A percentile compares a stretch with the other conserved stretches of the same genome.
Conservation (phyloP, 2,113 vertebrate genomes). For the Paramisgurnus dabryanus region DNA sequence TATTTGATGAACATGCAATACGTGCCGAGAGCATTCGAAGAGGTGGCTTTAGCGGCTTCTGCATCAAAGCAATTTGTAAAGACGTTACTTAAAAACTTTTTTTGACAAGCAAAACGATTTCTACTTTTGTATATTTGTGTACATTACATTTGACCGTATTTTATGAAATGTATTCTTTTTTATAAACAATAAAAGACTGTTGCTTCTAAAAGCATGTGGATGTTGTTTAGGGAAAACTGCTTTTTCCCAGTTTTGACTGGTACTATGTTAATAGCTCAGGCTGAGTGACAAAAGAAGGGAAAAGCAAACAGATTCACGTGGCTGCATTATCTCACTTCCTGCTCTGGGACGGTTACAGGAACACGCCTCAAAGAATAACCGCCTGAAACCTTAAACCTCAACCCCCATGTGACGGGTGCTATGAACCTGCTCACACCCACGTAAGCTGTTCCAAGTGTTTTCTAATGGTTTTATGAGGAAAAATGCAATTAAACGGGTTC, state of each 20-base stretch:
- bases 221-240: background rate
- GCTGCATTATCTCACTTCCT: conserved; percentile 23
- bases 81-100: background rate
- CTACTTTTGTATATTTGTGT: conserved; percentile 24
- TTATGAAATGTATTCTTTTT: conserved; percentile 54
- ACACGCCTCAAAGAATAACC: conserved; percentile 2
- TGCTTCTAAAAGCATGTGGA: conserved; percentile 7
- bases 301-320: conserved; percentile 29
- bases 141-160: conserved; percentile 47
- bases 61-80: background rate
- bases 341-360: background rate
- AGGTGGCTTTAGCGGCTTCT: too few species aligned
- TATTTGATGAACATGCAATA: too few species aligned
- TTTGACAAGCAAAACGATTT: background rate
- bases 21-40: too few species aligned
- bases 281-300: background rate
- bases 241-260: background rate
- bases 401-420: background rate
- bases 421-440: conserved; percentile 1
- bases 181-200: conserved; percentile 54
- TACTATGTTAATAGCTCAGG: conserved; percentile 21
- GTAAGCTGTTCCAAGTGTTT: conserved; percentile 8
- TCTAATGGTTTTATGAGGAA: background rate
- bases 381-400: conserved; percentile 30
- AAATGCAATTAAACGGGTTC: background rate